Evolutionary conservation across 1,140 invertebrate species (phyloP).

Genomic region (Aricia agestis): DNA sequence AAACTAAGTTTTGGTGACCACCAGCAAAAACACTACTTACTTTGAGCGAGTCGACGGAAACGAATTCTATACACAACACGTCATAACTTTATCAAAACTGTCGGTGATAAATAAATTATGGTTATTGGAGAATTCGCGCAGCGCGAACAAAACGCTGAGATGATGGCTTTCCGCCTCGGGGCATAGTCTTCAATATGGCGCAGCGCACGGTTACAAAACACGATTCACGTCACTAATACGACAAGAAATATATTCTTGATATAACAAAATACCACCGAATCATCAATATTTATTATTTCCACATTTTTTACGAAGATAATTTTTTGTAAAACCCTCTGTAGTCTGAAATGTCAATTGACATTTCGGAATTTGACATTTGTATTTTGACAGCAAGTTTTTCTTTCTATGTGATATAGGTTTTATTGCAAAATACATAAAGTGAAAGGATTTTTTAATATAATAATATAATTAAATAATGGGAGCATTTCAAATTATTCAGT

Average conservation of each 20-base stretch:
- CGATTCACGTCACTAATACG: constrained; percentile 12
- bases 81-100: constrained; percentile 37
- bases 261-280: background rate
- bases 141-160: constrained; percentile 25
- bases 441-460: background rate
- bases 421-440: background rate
- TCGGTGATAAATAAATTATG: constrained; percentile 28
- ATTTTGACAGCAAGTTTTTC: background rate
- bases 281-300: background rate
- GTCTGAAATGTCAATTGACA: constrained; percentile 30
- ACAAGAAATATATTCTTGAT: constrained; percentile 15
- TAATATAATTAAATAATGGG: too few species aligned
- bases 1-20: background rate
- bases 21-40: constrained; percentile 21
- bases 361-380: constrained; percentile 16
- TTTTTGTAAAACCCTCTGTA: constrained; percentile 4
- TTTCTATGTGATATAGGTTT: background rate
- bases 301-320: constrained; percentile 7
- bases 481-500: too few species aligned
- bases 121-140: background rate
- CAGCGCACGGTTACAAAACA: background rate
- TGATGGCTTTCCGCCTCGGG: constrained; percentile 31
- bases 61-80: constrained; percentile 39
- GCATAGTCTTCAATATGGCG: constrained; percentile 31
- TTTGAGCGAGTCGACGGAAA: constrained; percentile 16